Evolutionary conservation across 2,113 vertebrate genomes (phyloP), one percentile per base, ranked within the genome.

Genomic region (Verasper variegatus): DNA sequence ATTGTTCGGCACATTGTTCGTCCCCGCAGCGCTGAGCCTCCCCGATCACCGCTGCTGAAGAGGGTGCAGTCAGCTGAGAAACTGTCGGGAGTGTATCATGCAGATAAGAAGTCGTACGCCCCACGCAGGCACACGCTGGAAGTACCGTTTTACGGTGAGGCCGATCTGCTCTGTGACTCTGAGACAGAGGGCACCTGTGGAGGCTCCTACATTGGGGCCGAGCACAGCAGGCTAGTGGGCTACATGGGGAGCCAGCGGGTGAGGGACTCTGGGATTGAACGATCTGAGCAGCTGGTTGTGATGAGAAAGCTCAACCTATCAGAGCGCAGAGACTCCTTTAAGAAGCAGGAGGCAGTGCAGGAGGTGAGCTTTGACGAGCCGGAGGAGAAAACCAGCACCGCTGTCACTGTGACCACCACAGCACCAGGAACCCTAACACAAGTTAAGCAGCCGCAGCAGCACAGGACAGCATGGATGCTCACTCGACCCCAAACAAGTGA

Each of bases 301-400:
- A 99, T 99, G 97, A 88, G 97, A 45, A 96, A 97, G 78, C 93
- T 99, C 65, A 98, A 98, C 88, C 94, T 98, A 3, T 98, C 96
- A 0, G 98, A 99, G 91, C 95, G 97, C 9, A 92, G 97, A 0
- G 97, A 99, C 91, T 99, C 97, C 54, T 99, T 99, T 80, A 98
- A 98, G 91, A 99, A 98, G 86, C 98, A 99, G 82, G 97, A 99
- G 84, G 97, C 97, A 0, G 97, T 99, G 26, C 97, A 99, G 86
- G 98, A 99, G 88, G 97, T 99, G 81, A 99, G 97, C 90, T 98
- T 99, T 0, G 98, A 99, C 0, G 98, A 99, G 63, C 95, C 95
- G 0, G 96, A 97, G 35, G 88, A 87, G 71, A 92, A 93, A 84
- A 74, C 0, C 27, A 70, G 0, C 82, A 84, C 56, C 88, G 76